phyloP scores from a whole-genome alignment of 2,797 vertebrate species.

The Clarias laeviceps region DNA sequence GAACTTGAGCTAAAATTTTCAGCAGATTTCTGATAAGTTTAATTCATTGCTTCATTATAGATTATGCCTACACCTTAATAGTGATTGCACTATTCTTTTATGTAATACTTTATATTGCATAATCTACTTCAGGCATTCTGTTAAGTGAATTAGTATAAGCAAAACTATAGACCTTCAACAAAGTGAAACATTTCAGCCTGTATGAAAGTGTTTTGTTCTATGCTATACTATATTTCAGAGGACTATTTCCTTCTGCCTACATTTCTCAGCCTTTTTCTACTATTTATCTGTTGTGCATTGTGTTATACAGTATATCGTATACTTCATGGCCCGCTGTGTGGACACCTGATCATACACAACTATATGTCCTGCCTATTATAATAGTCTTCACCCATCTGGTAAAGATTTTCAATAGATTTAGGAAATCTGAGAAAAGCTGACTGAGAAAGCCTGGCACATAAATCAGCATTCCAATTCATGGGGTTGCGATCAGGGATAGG shows the following conservation, averaged over 20 bases:
- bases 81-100: neutral
- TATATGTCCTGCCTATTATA: neutral
- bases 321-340: neutral
- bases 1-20: neutral
- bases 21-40: neutral
- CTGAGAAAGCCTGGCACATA: neutral
- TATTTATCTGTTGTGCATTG: conserved; percentile 2
- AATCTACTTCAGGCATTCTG: neutral
- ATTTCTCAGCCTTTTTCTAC: neutral
- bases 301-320: neutral
- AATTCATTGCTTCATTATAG: neutral
- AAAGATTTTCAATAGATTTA: neutral
- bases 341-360: neutral
- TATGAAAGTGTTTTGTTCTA: neutral
- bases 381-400: neutral
- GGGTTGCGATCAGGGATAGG: neutral
- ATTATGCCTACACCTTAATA: neutral
- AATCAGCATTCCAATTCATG: neutral
- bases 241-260: neutral
- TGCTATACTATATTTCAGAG: neutral
- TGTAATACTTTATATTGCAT: neutral
- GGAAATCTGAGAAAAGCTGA: no score
- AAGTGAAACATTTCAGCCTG: neutral
- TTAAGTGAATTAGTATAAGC: neutral
- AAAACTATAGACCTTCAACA: neutral